A percentile compares a stretch with the other conserved stretches of the same genome.
Evolutionary conservation across 2,113 vertebrate genomes (phyloP).

Genomic region (Leuciscus idus): DNA sequence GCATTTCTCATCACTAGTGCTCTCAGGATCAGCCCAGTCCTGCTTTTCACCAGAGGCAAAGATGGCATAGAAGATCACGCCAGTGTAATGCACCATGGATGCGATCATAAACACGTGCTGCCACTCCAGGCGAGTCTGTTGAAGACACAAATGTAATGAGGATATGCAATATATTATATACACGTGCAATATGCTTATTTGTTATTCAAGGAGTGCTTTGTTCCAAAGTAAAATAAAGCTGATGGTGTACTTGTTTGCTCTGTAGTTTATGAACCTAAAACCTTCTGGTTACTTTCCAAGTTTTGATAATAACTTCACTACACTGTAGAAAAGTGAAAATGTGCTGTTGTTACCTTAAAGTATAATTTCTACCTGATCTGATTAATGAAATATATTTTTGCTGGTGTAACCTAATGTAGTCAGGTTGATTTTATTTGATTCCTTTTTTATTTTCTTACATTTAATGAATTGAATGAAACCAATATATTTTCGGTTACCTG

Average conservation of each 20-base stretch:
- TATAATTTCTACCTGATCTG: background rate
- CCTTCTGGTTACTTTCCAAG: background rate
- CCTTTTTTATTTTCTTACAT: background rate
- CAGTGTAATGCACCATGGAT: constrained; percentile 92
- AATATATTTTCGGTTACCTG: background rate
- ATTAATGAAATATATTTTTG: background rate
- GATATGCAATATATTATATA: background rate
- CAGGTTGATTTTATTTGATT: too few relatives aligned
- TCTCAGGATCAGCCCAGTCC: constrained; percentile 94
- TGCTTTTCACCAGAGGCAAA: constrained; percentile 98
- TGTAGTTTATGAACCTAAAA: background rate
- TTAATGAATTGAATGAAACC: background rate
- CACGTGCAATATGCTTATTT: background rate
- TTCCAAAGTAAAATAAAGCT: background rate
- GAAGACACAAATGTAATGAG: constrained; percentile 38
- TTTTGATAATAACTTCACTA: background rate
- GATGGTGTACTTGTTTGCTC: background rate
- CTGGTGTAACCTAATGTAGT: background rate
- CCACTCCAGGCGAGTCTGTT: constrained; percentile 96
- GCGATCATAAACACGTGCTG: constrained; percentile 96
- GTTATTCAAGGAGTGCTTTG: background rate
- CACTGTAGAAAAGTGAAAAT: background rate
- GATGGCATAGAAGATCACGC: constrained; percentile 94
- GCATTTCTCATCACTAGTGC: constrained; percentile 88
- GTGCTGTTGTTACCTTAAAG: background rate